These are phyloP conservation scores for Marcusenius ussheri DNA, from an alignment of 2,113 vertebrate genomes.

Conservation along the genomic window DNA sequence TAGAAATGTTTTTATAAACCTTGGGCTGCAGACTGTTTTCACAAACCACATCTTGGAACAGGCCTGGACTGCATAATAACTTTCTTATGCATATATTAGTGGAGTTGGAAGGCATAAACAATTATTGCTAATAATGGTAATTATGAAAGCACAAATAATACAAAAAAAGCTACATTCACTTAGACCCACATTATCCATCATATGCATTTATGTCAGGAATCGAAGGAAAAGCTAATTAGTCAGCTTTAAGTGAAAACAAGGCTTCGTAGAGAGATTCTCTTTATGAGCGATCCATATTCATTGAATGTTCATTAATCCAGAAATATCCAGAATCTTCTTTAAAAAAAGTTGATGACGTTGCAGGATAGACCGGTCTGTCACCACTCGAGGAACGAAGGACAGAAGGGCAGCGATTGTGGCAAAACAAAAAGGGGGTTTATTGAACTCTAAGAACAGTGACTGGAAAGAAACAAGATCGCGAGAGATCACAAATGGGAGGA, in stretches of 20 bases:
- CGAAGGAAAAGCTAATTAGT: neutral
- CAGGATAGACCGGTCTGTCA: neutral
- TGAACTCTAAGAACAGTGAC: neutral
- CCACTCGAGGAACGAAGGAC: neutral
- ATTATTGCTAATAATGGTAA: neutral
- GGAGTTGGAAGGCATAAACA: neutral
- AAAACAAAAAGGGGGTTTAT: neutral
- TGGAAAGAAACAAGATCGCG: neutral
- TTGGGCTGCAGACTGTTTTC: neutral
- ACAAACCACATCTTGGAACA: neutral
- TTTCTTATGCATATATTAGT: neutral
- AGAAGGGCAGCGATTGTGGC: neutral
- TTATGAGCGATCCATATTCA: neutral
- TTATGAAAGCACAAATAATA: neutral
- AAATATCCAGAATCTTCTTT: neutral
- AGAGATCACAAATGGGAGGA: neutral
- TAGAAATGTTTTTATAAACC: neutral
- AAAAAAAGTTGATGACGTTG: neutral
- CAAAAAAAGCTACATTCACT: neutral
- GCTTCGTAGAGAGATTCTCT: neutral
- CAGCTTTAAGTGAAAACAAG: neutral
- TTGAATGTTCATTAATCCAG: neutral
- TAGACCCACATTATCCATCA: neutral
- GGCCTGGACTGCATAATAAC: neutral
- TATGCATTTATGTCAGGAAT: neutral